Percentiles rank a stretch among this genome's conserved stretches.
phyloP scores from a whole-genome alignment of 2,888 invertebrate species.

The Melinopterus prodromus region DNA sequence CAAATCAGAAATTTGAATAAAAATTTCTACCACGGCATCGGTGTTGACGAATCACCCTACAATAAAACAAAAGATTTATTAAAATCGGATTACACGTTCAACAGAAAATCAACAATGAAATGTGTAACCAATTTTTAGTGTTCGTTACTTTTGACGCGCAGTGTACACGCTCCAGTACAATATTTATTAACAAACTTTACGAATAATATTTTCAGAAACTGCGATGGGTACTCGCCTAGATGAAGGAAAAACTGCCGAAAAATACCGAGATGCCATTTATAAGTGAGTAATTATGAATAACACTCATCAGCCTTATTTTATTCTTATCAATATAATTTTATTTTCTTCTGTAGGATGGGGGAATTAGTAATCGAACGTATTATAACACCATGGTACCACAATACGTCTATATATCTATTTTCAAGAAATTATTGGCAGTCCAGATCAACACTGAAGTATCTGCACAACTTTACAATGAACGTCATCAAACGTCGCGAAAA shows the following conservation, averaged over 20 bases:
- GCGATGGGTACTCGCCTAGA: conserved; percentile 75
- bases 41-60: too few species aligned
- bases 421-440: conserved; percentile 33
- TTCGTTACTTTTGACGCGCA: too few species aligned
- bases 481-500: conserved; percentile 45
- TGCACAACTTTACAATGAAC: conserved; percentile 49
- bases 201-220: conserved; percentile 61
- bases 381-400: conserved; percentile 47
- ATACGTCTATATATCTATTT: conserved; percentile 40
- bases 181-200: too few species aligned
- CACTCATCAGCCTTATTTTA: too few species aligned
- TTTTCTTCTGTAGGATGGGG: conserved; percentile 40
- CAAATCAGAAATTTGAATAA: too few species aligned
- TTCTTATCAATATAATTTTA: not conserved
- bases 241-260: conserved; percentile 55
- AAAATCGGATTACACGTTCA: too few species aligned
- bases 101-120: too few species aligned
- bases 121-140: too few species aligned
- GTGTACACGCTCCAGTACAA: too few species aligned
- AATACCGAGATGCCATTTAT: conserved; percentile 67
- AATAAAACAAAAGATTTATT: too few species aligned
- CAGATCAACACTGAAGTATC: conserved; percentile 33
- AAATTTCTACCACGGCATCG: too few species aligned
- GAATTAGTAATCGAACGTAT: conserved; percentile 45
- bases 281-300: conserved; percentile 22